phyloP scores from a whole-genome alignment of 2,113 vertebrate genomes.

The Anguilla japonica region DNA sequence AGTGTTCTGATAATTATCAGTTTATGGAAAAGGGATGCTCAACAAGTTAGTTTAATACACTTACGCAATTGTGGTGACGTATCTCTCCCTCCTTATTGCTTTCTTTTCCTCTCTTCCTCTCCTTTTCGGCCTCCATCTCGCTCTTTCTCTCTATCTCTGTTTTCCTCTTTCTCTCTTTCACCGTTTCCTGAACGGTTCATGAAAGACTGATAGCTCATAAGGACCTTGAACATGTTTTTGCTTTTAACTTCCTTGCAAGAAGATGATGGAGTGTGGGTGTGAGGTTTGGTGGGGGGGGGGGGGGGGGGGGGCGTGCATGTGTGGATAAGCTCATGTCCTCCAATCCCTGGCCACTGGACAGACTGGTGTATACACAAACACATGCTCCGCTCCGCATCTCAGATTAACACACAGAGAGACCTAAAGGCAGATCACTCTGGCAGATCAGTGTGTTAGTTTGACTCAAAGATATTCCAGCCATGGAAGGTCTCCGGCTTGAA shows the following conservation, averaged over 20 bases:
- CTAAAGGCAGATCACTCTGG: too few relatives aligned
- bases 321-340: neutral
- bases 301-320: too few relatives aligned
- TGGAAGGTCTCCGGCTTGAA: neutral
- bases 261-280: neutral
- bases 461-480: neutral
- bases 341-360: neutral
- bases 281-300: neutral
- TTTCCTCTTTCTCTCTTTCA: neutral
- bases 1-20: too few relatives aligned
- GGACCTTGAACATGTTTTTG: constrained; percentile 5
- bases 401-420: neutral
- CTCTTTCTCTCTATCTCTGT: too few relatives aligned
- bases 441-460: too few relatives aligned
- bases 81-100: too few relatives aligned
- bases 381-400: neutral
- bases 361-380: neutral
- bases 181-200: too few relatives aligned
- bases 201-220: neutral
- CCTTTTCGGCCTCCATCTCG: too few relatives aligned
- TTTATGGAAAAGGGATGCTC: too few relatives aligned
- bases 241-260: neutral
- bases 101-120: too few relatives aligned
- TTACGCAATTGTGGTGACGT: too few relatives aligned
- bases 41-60: too few relatives aligned